Evolutionary conservation across 1,140 invertebrate genomes (phyloP), one percentile per base, ranked within the genome.

Genomic region (Kradibia gibbosae): DNA sequence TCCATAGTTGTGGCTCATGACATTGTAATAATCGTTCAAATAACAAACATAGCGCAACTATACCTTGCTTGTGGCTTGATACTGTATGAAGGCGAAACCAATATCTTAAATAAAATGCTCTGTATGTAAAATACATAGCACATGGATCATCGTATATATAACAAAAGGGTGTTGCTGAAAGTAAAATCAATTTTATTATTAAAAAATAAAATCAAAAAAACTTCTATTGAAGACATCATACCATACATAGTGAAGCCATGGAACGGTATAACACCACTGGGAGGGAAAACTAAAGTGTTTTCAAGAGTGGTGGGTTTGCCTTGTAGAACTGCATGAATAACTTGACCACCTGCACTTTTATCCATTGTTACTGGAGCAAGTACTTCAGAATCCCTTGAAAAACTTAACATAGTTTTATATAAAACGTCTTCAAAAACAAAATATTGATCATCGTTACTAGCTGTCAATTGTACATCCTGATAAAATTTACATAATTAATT

Each of bases 221-320:
- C 53, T 60, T 71, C 67, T 1, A 65, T 83, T 48, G 62, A 70
- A 25, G 50, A 31, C 71, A 39, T 25, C 82, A 92, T 93, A 97
- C 96, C 96, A 91, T 98, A 98, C 98, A 99, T 99, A 13, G 97
- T 96, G 88, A 99, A 99, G 1, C 98, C 98, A 89, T 99, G 97
- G 89, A 98, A 99, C 11, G 98, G 98, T 85, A 99, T 97, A 25
- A 99, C 94, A 8, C 97, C 98, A 91, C 96, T 98, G 0, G 98
- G 98, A 22, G 98, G 98, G 88, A 97, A 98, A 34, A 95, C 93
- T n/a, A 97, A 94, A 31, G 93, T 92, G 83, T 93, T 94, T 83
- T 94, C 94, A 15, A 93, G 86, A 10, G 93, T 93, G 5, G 93
- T 93, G 55, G 93, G 93, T 88, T 94, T 95, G n/a, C 95, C 94